phyloP scores from a whole-genome alignment of 2,888 invertebrate genomes.

The Cecidostiba fungosa region DNA sequence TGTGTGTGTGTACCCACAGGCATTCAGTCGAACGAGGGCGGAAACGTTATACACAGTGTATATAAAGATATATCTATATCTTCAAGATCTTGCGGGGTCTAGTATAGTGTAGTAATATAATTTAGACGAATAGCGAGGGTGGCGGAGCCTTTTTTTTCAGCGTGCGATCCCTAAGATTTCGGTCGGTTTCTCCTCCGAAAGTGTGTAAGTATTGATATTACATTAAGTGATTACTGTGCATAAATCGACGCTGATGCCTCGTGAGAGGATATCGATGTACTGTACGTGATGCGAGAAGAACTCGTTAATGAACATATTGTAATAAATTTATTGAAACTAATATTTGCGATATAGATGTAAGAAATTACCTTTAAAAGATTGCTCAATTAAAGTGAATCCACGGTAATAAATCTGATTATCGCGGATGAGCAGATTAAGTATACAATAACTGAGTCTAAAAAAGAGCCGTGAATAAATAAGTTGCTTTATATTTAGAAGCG shows the following conservation, averaged over 20 bases:
- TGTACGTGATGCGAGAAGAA: background rate
- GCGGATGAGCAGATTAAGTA: too few relatives aligned
- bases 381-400: too few relatives aligned
- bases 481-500: too few relatives aligned
- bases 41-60: background rate
- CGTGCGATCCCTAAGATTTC: background rate
- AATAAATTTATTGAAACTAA: too few relatives aligned
- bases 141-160: background rate
- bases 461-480: too few relatives aligned
- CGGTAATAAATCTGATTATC: too few relatives aligned
- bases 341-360: too few relatives aligned
- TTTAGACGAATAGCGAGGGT: background rate
- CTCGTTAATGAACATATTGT: too few relatives aligned
- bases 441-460: too few relatives aligned
- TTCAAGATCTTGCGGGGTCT: background rate
- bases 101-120: conserved; percentile 2
- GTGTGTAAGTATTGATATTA: conserved; percentile 17
- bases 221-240: conserved; percentile 44
- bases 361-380: too few relatives aligned
- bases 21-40: background rate
- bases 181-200: background rate
- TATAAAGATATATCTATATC: background rate
- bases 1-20: background rate
- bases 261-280: background rate
- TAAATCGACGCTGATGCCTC: background rate